A percentile compares a stretch with the other conserved stretches of the same genome.
Evolutionary conservation across 2,888 invertebrate genomes (phyloP).

Genomic region (Lissocephala sabroskyi): DNA sequence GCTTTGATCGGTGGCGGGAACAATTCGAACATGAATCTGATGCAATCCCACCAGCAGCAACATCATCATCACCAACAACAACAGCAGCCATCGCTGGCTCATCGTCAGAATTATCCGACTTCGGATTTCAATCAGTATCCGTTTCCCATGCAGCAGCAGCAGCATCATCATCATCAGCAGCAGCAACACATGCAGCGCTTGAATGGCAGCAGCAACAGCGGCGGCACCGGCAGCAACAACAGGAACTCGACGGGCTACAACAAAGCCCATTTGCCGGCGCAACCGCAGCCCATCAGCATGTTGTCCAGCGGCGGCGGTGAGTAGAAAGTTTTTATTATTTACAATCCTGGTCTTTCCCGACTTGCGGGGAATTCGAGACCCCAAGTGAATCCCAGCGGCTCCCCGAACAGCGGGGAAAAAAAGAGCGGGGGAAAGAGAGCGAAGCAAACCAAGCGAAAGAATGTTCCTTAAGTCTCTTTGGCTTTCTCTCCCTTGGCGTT

Average conservation of each 20-base stretch:
- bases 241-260: too few relatives aligned
- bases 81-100: slow-evolving; percentile 11
- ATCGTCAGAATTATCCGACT: slow-evolving; percentile 1
- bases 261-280: slow-evolving; percentile 39
- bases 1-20: slow-evolving; percentile 38
- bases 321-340: slow-evolving; percentile 24
- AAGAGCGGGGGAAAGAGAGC: too few relatives aligned
- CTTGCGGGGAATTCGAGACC: too few relatives aligned
- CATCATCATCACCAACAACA: slow-evolving; percentile 27
- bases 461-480: too few relatives aligned
- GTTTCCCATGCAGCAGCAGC: slow-evolving; percentile 6
- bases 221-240: slow-evolving; percentile 22
- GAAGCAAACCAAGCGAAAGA: too few relatives aligned
- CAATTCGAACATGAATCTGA: slow-evolving; percentile 19
- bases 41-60: slow-evolving; percentile 21
- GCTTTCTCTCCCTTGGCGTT: too few relatives aligned
- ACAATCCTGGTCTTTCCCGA: too few relatives aligned
- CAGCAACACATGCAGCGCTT: slow-evolving; percentile 20
- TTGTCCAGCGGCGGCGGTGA: slow-evolving; percentile 44
- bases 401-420: too few relatives aligned
- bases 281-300: slow-evolving; percentile 18
- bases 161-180: slow-evolving; percentile 15
- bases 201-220: slow-evolving; percentile 25
- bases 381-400: too few relatives aligned
- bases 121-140: too few relatives aligned